Conservation (phyloP, 2,797 vertebrate species). For the Pseudochromis fuscus region DNA sequence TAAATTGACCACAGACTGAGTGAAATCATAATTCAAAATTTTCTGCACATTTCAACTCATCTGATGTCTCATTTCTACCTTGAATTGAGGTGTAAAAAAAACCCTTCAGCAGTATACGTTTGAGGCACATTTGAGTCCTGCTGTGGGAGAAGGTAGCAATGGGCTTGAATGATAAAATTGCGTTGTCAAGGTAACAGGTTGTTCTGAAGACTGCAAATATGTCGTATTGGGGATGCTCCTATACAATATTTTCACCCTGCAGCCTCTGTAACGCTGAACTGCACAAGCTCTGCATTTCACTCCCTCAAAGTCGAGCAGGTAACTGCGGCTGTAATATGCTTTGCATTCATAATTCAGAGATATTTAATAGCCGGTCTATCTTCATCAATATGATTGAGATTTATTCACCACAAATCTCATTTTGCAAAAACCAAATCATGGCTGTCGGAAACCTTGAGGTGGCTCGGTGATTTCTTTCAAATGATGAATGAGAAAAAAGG, state of each 20-base stretch:
- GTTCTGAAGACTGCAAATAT: slow-evolving; percentile 83
- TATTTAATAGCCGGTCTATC: slow-evolving; percentile 64
- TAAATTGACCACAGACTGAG: slow-evolving; percentile 1
- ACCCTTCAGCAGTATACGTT: slow-evolving; percentile 72
- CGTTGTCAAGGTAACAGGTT: slow-evolving; percentile 90
- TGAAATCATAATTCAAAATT: slow-evolving; percentile 42
- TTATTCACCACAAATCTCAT: slow-evolving; percentile 64
- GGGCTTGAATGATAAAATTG: slow-evolving; percentile 88
- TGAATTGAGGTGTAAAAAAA: slow-evolving; percentile 67
- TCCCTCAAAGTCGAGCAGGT: slow-evolving; percentile 52
- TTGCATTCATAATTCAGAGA: slow-evolving; percentile 72
- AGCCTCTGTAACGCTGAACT: slow-evolving; percentile 54
- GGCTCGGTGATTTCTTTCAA: slow-evolving; percentile 65
- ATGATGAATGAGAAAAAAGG: slow-evolving; percentile 80
- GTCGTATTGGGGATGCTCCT: slow-evolving; percentile 76
- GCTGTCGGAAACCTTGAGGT: slow-evolving; percentile 70
- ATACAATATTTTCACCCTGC: slow-evolving; percentile 71
- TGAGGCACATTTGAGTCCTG: slow-evolving; percentile 78
- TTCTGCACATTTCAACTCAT: slow-evolving; percentile 45
- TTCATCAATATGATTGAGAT: slow-evolving; percentile 59
- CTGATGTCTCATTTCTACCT: slow-evolving; percentile 49
- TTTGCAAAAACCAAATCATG: slow-evolving; percentile 63
- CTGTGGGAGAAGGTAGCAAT: slow-evolving; percentile 84
- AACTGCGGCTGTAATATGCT: slow-evolving; percentile 55
- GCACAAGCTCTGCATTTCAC: slow-evolving; percentile 50